A percentile compares a stretch with the other conserved stretches of the same genome.
Evolutionary conservation across 1,140 invertebrate species (phyloP).

Genomic region (Subanguina moxae): DNA sequence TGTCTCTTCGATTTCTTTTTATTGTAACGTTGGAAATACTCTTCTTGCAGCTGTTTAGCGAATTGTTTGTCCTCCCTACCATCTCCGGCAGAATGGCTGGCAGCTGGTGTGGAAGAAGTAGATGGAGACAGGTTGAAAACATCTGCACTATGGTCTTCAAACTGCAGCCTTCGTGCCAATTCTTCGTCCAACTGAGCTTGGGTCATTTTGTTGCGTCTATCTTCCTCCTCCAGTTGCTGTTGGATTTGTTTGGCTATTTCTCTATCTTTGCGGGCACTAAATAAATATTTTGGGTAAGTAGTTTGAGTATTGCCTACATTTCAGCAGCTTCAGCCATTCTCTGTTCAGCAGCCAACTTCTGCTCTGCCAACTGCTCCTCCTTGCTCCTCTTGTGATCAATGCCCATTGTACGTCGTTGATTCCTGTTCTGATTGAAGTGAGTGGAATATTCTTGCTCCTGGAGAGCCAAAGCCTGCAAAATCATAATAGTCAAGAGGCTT

Average conservation of each 20-base stretch:
- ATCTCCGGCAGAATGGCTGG: neutral
- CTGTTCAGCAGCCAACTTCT: neutral
- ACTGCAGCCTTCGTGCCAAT: constrained; percentile 11
- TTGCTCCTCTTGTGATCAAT: constrained; percentile 10
- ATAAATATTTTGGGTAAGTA: neutral
- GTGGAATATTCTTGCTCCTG: constrained; percentile 16
- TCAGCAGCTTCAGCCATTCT: constrained; percentile 8
- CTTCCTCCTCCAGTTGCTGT: constrained; percentile 9
- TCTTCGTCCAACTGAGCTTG: constrained; percentile 17
- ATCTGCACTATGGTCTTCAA: constrained; percentile 3
- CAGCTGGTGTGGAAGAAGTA: neutral
- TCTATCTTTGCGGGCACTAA: constrained; percentile 12
- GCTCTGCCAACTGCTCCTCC: constrained; percentile 14
- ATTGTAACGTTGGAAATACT: neutral
- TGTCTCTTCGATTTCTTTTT: neutral
- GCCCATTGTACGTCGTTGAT: constrained; percentile 10
- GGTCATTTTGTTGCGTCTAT: neutral
- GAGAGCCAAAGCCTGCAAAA: constrained; percentile 4
- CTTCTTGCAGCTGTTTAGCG: constrained; percentile 5
- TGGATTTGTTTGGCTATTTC: constrained; percentile 10
- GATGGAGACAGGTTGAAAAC: neutral
- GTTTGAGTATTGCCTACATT: constrained; percentile 4
- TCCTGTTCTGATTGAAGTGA: constrained; percentile 13
- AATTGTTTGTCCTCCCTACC: neutral
- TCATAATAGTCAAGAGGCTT: too few species aligned